phyloP scores from a whole-genome alignment of 2,113 vertebrate species.

The Myiozetetes cayanensis region DNA sequence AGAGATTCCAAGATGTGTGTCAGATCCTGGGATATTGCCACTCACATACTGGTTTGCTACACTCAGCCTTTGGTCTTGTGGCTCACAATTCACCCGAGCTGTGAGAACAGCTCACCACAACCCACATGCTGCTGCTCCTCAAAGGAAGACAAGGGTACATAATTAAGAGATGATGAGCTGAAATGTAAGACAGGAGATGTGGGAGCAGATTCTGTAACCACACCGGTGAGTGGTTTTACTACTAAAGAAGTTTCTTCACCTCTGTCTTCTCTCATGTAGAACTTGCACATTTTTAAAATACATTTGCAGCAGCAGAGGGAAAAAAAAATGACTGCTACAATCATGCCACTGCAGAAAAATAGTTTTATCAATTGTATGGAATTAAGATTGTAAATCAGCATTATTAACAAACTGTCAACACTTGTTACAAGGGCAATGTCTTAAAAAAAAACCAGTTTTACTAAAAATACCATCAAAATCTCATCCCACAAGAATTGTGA shows the following conservation, averaged over 20 bases:
- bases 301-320: neutral
- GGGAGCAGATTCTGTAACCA: constrained; percentile 37
- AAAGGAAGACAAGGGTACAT: neutral
- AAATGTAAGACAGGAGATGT: constrained; percentile 7
- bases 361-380: neutral
- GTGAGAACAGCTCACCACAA: constrained; percentile 48
- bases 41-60: neutral
- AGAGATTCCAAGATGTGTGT: neutral
- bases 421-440: neutral
- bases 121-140: constrained; percentile 29
- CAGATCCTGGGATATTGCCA: neutral
- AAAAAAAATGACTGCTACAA: neutral
- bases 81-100: constrained; percentile 7
- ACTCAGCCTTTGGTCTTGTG: constrained; percentile 18
- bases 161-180: constrained; percentile 47
- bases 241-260: neutral
- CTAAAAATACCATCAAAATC: neutral
- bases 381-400: neutral
- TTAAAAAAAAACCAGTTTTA: neutral
- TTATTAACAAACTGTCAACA: neutral
- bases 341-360: neutral
- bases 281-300: neutral
- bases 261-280: neutral
- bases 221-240: constrained; percentile 1
- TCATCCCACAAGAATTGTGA: neutral